Evolutionary conservation across 2,888 invertebrate species (phyloP).

Genomic region (Disparrhopalites patrizii): DNA sequence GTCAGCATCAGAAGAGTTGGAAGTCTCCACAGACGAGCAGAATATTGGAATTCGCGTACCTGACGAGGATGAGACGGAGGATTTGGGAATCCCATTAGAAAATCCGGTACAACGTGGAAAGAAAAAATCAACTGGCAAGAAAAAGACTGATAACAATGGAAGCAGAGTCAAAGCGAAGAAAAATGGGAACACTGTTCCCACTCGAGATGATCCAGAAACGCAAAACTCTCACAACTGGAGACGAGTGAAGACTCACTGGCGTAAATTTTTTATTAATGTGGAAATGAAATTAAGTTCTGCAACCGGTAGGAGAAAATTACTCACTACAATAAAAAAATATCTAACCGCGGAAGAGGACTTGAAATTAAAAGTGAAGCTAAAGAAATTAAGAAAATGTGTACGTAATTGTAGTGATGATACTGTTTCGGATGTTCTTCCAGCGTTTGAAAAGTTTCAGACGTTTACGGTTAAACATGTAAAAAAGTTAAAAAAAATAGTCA

Average conservation of each 20-base stretch:
- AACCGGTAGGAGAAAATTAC: slow-evolving; percentile 36
- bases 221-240: background rate
- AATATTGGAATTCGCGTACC: background rate
- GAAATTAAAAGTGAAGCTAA: slow-evolving; percentile 32
- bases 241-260: slow-evolving; percentile 27
- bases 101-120: no score
- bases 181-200: background rate
- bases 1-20: background rate
- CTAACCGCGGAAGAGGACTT: slow-evolving; percentile 27
- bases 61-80: no score
- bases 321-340: slow-evolving; percentile 33
- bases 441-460: slow-evolving; percentile 6
- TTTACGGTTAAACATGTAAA: slow-evolving; percentile 6
- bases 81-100: no score
- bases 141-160: slow-evolving; percentile 11
- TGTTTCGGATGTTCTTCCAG: background rate
- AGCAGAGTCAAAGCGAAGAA: background rate
- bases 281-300: slow-evolving; percentile 28
- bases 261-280: slow-evolving; percentile 36
- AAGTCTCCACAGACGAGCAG: background rate
- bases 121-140: slow-evolving; percentile 1
- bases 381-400: slow-evolving; percentile 34
- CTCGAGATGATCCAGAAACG: no score
- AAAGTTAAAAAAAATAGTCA: slow-evolving; percentile 4
- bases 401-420: background rate